A percentile compares a stretch with the other conserved stretches of the same genome.
phyloP scores from a whole-genome alignment of 2,888 invertebrate genomes.

The Creontiades dilutus region DNA sequence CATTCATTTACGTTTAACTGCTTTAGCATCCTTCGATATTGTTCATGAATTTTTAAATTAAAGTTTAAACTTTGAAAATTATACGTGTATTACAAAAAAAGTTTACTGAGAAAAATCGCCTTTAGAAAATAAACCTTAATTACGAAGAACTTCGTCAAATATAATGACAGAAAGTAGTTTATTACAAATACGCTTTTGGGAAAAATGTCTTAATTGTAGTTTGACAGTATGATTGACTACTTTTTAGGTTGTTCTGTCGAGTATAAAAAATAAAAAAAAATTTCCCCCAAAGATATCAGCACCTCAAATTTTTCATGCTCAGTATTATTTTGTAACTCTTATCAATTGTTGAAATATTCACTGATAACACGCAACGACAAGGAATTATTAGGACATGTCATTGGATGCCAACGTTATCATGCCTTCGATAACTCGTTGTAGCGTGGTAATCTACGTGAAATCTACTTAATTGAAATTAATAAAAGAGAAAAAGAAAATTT shows the following conservation, averaged over 20 bases:
- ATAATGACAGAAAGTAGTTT: constrained; percentile 30
- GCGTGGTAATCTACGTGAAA: constrained; percentile 16
- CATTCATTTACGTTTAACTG: constrained; percentile 55
- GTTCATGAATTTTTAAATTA: constrained; percentile 5
- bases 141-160: constrained; percentile 46
- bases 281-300: constrained; percentile 23
- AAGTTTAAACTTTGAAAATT: not conserved
- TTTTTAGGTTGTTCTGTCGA: constrained; percentile 14
- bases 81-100: constrained; percentile 22
- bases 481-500: constrained; percentile 15
- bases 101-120: constrained; percentile 52
- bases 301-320: constrained; percentile 60
- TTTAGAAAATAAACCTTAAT: constrained; percentile 54
- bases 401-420: not conserved
- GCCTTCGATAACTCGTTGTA: constrained; percentile 4
- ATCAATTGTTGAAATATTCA: constrained; percentile 22
- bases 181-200: constrained; percentile 48
- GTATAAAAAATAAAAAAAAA: not conserved
- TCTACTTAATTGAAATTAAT: not conserved
- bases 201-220: constrained; percentile 60
- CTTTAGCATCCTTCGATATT: constrained; percentile 23
- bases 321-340: constrained; percentile 36
- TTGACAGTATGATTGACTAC: constrained; percentile 10
- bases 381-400: constrained; percentile 18
- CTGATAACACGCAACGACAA: constrained; percentile 37